Evolutionary conservation across 2,797 vertebrate species (phyloP).

Genomic region (Poecilia velifera): DNA sequence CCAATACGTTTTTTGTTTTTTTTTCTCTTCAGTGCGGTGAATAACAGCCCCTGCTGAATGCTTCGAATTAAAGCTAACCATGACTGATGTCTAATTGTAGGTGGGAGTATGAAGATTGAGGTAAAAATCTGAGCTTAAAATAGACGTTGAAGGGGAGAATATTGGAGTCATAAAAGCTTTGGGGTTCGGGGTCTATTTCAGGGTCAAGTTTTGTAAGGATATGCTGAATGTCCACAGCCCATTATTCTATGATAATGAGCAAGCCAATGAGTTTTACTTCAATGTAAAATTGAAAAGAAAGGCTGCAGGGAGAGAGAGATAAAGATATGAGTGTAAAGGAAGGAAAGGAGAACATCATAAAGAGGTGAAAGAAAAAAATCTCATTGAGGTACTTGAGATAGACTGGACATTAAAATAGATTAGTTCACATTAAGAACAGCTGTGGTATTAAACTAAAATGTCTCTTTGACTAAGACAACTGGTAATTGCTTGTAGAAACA

Average conservation of each 20-base stretch:
- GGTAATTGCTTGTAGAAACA: conserved; percentile 64
- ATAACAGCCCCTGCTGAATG: conserved; percentile 38
- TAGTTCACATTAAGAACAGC: conserved; percentile 54
- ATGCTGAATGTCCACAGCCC: conserved; percentile 63
- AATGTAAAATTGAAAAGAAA: conserved; percentile 52
- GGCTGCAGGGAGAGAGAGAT: conserved; percentile 1
- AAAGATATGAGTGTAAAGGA: conserved; percentile 21
- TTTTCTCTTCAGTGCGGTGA: conserved; percentile 36
- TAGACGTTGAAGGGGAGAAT: conserved; percentile 8
- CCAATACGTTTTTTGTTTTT: neutral
- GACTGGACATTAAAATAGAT: conserved; percentile 56
- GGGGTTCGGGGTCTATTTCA: conserved; percentile 11
- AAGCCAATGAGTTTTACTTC: conserved; percentile 60
- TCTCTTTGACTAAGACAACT: conserved; percentile 54
- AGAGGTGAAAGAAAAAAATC: neutral
- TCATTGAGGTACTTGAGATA: conserved; percentile 54
- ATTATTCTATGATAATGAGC: conserved; percentile 84
- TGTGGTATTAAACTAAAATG: conserved; percentile 64
- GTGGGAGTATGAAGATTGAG: conserved; percentile 21
- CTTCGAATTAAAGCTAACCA: conserved; percentile 52
- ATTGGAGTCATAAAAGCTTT: neutral
- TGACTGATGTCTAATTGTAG: conserved; percentile 37
- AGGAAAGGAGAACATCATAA: conserved; percentile 28
- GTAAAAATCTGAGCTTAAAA: conserved; percentile 35
- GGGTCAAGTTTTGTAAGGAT: conserved; percentile 52